phyloP scores from a whole-genome alignment of 2,113 vertebrate species.

The Halcyon senegalensis region DNA sequence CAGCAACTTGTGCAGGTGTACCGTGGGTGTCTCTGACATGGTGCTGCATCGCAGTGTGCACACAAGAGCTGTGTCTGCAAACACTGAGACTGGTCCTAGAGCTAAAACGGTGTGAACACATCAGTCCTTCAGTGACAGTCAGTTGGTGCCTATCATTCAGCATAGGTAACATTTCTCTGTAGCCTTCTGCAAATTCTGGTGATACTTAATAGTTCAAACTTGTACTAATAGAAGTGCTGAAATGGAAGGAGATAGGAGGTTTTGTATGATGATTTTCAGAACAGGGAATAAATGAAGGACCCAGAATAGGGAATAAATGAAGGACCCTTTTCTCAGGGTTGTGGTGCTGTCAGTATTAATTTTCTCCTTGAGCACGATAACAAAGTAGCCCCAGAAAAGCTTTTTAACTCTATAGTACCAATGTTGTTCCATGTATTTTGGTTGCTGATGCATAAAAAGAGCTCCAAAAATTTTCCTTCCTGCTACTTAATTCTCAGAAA shows the following conservation, averaged over 20 bases:
- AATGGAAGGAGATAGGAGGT: neutral
- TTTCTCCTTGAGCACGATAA: neutral
- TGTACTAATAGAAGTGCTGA: neutral
- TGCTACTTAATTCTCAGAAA: neutral
- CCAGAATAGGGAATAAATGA: neutral
- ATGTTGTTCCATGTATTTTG: neutral
- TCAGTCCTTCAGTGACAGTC: neutral
- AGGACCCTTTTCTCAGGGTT: neutral
- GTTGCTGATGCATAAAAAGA: slow-evolving; percentile 26
- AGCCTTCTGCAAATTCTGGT: neutral
- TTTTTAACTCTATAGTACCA: neutral
- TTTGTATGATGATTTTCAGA: neutral
- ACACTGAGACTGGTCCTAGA: neutral
- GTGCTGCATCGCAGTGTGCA: accelerated
- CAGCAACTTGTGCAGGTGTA: neutral
- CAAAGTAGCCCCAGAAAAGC: neutral
- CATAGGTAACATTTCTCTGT: neutral
- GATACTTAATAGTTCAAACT: neutral
- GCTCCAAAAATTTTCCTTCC: neutral
- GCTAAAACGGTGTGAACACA: neutral
- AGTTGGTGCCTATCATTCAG: neutral
- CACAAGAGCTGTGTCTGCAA: neutral
- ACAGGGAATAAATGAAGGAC: neutral
- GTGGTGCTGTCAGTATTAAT: neutral
- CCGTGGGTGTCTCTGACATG: neutral